Evolutionary conservation across 2,113 vertebrate genomes (phyloP).

Genomic region (Heterochromis multidens): DNA sequence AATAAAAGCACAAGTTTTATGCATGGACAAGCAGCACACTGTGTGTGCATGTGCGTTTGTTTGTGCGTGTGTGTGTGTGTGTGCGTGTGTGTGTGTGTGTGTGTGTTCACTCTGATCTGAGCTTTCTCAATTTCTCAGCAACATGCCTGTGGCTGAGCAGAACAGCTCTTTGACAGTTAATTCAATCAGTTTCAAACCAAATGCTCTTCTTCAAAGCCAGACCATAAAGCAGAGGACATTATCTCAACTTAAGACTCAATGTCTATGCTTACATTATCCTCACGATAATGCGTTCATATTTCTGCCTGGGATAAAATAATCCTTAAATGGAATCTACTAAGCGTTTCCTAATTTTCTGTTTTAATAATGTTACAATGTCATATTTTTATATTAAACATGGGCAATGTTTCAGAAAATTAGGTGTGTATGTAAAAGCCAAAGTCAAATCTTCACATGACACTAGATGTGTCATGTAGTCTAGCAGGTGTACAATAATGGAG

Average conservation of each 20-base stretch:
- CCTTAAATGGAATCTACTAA: neutral
- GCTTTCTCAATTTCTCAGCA: neutral
- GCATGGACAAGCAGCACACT: constrained; percentile 12
- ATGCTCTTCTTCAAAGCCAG: neutral
- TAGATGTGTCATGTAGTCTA: too few relatives aligned
- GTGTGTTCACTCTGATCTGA: neutral
- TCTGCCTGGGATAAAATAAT: neutral
- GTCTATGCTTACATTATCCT: neutral
- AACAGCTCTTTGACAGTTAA: constrained; percentile 19
- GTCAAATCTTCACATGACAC: too few relatives aligned
- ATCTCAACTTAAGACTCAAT: neutral
- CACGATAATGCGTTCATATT: neutral
- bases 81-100: neutral
- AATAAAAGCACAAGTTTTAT: constrained; percentile 16
- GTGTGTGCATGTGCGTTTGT: neutral
- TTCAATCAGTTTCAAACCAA: constrained; percentile 13
- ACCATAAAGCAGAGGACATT: neutral
- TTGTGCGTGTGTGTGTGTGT: neutral
- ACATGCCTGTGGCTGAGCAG: neutral
- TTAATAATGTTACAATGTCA: neutral
- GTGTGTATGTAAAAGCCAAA: neutral
- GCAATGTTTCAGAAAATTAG: neutral
- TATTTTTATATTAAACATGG: neutral
- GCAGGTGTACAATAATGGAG: neutral
- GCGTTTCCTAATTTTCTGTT: neutral